Evolutionary conservation across 2,797 vertebrate genomes (phyloP).

Genomic region (Lepilemur septentrionalis): DNA sequence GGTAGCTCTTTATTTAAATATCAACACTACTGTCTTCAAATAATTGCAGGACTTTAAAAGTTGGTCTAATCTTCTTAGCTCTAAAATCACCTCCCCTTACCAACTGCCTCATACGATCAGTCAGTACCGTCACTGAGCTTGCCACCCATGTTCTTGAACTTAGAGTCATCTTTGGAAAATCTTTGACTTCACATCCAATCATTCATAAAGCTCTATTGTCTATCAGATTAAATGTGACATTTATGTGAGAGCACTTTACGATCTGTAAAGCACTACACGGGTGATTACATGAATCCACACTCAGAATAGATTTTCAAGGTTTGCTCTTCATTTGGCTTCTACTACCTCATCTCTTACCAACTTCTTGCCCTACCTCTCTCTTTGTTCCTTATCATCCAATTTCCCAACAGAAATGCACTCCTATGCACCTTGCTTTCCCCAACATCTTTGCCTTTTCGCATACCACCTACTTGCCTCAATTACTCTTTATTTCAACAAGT

Average conservation of each 20-base stretch:
- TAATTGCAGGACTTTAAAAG: not conserved
- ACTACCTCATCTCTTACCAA: not conserved
- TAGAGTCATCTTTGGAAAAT: not conserved
- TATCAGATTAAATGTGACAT: not conserved
- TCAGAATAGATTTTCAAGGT: not conserved
- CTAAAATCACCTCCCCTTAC: not conserved
- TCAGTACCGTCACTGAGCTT: not conserved
- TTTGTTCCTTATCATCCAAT: not conserved
- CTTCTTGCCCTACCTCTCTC: not conserved
- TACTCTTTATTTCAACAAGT: not conserved
- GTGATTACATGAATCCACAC: not conserved
- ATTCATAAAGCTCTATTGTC: not conserved
- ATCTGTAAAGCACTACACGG: not conserved
- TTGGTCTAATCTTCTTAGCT: not conserved
- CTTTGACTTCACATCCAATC: not conserved
- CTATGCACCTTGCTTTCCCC: accelerated
- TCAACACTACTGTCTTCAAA: not conserved
- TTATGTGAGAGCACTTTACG: not conserved
- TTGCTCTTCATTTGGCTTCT: not conserved
- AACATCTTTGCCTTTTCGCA: not conserved
- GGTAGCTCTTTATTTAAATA: not conserved
- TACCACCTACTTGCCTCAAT: not conserved
- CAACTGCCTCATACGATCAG: not conserved
- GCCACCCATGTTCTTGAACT: not conserved
- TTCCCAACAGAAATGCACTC: not conserved